Evolutionary conservation across 2,888 invertebrate genomes (phyloP), one percentile per base, ranked within the genome.

Genomic region (Marronus borbonicus): DNA sequence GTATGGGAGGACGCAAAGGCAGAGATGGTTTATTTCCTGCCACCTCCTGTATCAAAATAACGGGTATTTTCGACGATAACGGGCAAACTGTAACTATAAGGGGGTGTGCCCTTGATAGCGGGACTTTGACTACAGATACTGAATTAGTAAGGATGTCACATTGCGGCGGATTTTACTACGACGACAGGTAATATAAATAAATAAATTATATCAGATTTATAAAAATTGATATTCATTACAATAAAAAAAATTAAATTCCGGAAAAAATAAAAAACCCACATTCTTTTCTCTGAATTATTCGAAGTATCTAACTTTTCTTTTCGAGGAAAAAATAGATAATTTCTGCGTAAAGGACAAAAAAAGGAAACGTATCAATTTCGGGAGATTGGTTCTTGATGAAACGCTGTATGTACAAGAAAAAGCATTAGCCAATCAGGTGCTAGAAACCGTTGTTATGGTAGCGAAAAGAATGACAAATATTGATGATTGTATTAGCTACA

Each of bases 71-170:
- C 87, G 95, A 64, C 39, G 95, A 95, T 86, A 94, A 93, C 10
- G 95, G 94, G 2, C 93, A 94, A 85, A 91, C 93, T 0, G 93
- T 98, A 84, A 95, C 96, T 3, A 94, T 98, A n/a, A 92, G 98
- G 24, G 96, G 96, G 76, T 98, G 98, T 89, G 98, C 98, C 0
- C 90, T 98, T 84, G 98, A 98, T 90, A 97, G 97, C 82, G 98
- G 98, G 1, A 97, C 97, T 0, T 92, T 96, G 69, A 98, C 98
- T 76, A 97, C 97, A 0, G 98, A 98, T 89, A 98, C 98, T 0
- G 98, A 98, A 90, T 94, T 98, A 80, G 96, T 98, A 74, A 91
- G 98, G 82, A 97, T 97, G 95, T 97, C 97, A n/a, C 98, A 98
- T 88, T 98, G 98, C 87, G 98, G 98, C 44, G 93, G 96, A 83